Percentiles rank a stretch among this genome's conserved stretches.
These are phyloP conservation scores for Caenorhabditis virilis DNA, from an alignment of 2,888 invertebrate species.

Conservation along the genomic window DNA sequence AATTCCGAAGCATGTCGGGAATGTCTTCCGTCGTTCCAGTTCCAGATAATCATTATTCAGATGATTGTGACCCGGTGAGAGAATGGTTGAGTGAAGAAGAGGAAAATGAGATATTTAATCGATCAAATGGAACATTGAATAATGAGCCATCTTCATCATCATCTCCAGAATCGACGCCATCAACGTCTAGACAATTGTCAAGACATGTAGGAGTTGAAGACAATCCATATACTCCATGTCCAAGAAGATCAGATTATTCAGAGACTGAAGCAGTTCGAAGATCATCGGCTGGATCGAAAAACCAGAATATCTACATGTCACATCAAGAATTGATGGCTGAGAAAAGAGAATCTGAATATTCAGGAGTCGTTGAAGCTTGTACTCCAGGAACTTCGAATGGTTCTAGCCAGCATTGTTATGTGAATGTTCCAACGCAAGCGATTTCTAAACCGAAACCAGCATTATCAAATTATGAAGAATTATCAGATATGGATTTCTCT, in stretches of 20 bases:
- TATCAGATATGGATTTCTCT: slow-evolving; percentile 2
- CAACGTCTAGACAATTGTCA: not conserved
- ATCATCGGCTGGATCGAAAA: slow-evolving; percentile 3
- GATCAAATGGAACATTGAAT: slow-evolving; percentile 5
- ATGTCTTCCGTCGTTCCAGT: slow-evolving; percentile 10
- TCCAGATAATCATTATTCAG: slow-evolving; percentile 5
- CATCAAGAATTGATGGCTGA: not conserved
- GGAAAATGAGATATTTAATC: slow-evolving; percentile 2
- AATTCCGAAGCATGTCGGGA: slow-evolving; percentile 20
- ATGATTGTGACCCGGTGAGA: slow-evolving; percentile 13
- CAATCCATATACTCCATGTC: slow-evolving; percentile 33
- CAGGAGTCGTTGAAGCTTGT: slow-evolving; percentile 22
- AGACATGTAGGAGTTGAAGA: slow-evolving; percentile 9
- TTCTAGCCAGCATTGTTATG: slow-evolving; percentile 12
- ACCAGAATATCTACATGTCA: slow-evolving; percentile 19
- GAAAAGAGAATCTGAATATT: not conserved
- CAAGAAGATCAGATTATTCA: slow-evolving; percentile 17
- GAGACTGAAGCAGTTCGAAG: slow-evolving; percentile 5
- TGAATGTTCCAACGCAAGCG: slow-evolving; percentile 9
- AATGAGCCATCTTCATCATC: slow-evolving; percentile 1
- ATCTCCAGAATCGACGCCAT: too few species aligned
- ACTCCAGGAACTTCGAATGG: slow-evolving; percentile 1
- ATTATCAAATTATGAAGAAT: not conserved
- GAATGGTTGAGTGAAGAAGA: slow-evolving; percentile 37
- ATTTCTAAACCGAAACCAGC: not conserved